Evolutionary conservation across 64 coral and sea anemone genomes (phyloP).

Genomic region (Montipora sp.): DNA sequence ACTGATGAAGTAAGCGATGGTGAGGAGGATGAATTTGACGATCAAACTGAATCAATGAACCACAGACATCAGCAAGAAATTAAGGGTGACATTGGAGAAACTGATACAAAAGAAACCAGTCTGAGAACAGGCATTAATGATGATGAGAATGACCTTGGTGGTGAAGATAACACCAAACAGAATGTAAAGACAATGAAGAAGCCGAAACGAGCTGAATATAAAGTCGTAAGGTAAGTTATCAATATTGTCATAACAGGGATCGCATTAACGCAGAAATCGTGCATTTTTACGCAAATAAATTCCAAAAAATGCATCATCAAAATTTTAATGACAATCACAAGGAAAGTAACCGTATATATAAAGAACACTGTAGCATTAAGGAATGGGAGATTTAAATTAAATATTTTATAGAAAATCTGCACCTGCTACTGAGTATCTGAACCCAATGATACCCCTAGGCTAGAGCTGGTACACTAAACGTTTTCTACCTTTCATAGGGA

Average conservation of each 20-base stretch:
- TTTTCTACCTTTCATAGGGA: too few relatives aligned
- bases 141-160: background rate
- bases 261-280: too few relatives aligned
- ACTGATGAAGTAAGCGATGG: background rate
- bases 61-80: background rate
- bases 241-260: background rate
- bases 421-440: too few relatives aligned
- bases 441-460: too few relatives aligned
- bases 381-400: too few relatives aligned
- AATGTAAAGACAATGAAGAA: constrained; percentile 40
- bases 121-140: background rate
- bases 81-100: background rate
- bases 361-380: too few relatives aligned
- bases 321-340: too few relatives aligned
- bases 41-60: background rate
- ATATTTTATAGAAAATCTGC: too few relatives aligned
- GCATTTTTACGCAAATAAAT: too few relatives aligned
- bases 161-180: background rate
- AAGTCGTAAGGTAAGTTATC: constrained; percentile 82
- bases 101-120: background rate
- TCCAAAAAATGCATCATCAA: too few relatives aligned
- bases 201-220: constrained; percentile 89
- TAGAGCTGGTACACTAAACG: too few relatives aligned
- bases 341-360: too few relatives aligned
- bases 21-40: constrained; percentile 2